phyloP scores from a whole-genome alignment of 2,888 invertebrate genomes.

The Drosophila lutescens region DNA sequence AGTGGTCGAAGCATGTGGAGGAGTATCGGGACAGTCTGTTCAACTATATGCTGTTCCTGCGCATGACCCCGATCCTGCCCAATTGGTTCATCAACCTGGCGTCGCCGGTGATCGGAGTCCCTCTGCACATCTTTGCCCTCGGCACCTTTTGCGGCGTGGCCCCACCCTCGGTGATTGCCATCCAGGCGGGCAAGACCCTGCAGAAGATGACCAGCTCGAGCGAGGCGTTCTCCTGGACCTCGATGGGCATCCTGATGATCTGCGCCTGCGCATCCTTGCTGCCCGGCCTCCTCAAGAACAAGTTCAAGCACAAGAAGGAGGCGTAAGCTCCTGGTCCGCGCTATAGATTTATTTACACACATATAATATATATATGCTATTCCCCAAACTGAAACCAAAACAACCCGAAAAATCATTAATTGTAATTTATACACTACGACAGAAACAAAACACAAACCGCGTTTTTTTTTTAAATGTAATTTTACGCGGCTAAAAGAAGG shows the following conservation, averaged over 20 bases:
- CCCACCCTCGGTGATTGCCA: constrained; percentile 98
- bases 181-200: constrained; percentile 98
- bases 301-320: constrained; percentile 88
- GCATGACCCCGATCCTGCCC: constrained; percentile 98
- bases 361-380: constrained; percentile 20
- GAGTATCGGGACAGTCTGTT: constrained; percentile 95
- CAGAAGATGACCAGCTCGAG: constrained; percentile 95
- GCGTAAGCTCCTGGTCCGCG: constrained; percentile 44
- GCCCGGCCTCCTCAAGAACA: constrained; percentile 94
- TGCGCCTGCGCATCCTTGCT: constrained; percentile 94
- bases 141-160: constrained; percentile 99
- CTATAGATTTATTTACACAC: no score
- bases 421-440: constrained; percentile 35
- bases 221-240: constrained; percentile 94
- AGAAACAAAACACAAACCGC: constrained; percentile 1
- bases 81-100: constrained; percentile 97
- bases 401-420: constrained; percentile 35
- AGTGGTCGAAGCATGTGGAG: constrained; percentile 93
- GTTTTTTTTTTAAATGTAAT: neutral
- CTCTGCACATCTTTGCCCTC: constrained; percentile 94
- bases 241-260: constrained; percentile 90
- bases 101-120: constrained; percentile 98
- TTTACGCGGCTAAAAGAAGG: neutral
- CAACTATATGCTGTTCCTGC: constrained; percentile 97
- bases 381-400: constrained; percentile 41